phyloP scores from a whole-genome alignment of 2,888 invertebrate genomes.

The Drosophila tanythrix region DNA sequence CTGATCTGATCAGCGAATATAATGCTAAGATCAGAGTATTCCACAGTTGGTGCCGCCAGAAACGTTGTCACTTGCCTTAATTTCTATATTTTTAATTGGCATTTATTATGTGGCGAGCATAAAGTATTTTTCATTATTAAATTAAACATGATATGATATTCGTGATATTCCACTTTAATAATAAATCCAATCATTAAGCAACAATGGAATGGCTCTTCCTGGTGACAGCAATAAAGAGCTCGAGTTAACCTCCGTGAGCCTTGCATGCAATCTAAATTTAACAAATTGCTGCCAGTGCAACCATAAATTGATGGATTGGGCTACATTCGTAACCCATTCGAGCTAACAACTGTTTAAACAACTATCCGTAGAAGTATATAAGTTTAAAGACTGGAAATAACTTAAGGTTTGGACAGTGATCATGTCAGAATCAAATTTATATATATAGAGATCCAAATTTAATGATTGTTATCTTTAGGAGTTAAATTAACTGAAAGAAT shows the following conservation, averaged over 20 bases:
- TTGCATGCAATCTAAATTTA: conserved; percentile 16
- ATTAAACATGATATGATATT: conserved; percentile 39
- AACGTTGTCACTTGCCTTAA: not conserved
- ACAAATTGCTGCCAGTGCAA: conserved; percentile 1
- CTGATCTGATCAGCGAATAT: too few relatives aligned
- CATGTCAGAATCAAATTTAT: not conserved
- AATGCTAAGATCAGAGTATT: not conserved
- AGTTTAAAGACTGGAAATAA: too few relatives aligned
- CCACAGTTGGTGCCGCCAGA: not conserved
- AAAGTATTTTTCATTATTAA: conserved; percentile 59
- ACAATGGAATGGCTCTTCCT: conserved; percentile 10
- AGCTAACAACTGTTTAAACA: too few relatives aligned
- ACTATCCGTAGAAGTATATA: too few relatives aligned
- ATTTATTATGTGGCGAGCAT: conserved; percentile 33
- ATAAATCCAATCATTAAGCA: conserved; percentile 35
- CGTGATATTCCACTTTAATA: conserved; percentile 36
- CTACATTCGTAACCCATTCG: too few relatives aligned
- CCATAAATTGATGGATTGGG: not conserved
- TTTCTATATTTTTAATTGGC: conserved; percentile 1
- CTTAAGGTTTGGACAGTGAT: too few relatives aligned
- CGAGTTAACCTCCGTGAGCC: conserved; percentile 17
- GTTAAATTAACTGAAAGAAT: not conserved
- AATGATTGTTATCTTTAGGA: not conserved
- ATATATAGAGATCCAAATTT: not conserved
- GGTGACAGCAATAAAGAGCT: conserved; percentile 6